Evolutionary conservation across 2,888 invertebrate species (phyloP).

Genomic region (Drosophila mayaguana): DNA sequence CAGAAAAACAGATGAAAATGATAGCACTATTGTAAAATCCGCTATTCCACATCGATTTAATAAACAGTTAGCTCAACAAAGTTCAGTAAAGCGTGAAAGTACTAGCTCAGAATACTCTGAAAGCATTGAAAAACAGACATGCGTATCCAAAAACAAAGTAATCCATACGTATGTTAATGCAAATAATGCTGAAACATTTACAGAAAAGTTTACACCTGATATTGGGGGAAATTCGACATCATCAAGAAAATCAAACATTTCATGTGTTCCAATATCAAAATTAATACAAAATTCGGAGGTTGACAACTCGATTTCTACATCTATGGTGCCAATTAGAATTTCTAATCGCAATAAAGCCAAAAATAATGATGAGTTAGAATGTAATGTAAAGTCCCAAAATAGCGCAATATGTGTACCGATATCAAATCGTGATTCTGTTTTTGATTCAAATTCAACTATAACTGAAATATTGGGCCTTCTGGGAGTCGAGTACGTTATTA

Average conservation of each 20-base stretch:
- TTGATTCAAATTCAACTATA: conserved; percentile 29
- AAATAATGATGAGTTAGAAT: background rate
- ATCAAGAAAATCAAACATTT: conserved; percentile 21
- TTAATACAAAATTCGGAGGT: conserved; percentile 7
- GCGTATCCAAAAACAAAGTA: background rate
- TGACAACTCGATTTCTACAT: background rate
- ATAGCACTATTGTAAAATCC: background rate
- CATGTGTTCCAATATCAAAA: conserved; percentile 47
- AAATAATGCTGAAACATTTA: background rate
- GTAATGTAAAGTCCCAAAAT: background rate
- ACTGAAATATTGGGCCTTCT: conserved; percentile 84
- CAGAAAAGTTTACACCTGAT: conserved; percentile 1
- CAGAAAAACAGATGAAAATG: background rate
- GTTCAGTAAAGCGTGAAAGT: background rate
- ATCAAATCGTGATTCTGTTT: conserved; percentile 1
- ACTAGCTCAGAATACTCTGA: background rate
- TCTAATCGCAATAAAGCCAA: background rate
- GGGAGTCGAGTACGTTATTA: conserved; percentile 92
- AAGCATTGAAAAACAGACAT: background rate
- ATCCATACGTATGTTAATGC: background rate
- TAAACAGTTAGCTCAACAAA: background rate
- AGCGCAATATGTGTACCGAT: background rate
- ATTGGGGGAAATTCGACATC: conserved; percentile 28
- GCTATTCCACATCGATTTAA: background rate
- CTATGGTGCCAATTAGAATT: background rate